phyloP scores from a whole-genome alignment of 92 coral and sea anemone species.

The Epizoanthus illoricatus region DNA sequence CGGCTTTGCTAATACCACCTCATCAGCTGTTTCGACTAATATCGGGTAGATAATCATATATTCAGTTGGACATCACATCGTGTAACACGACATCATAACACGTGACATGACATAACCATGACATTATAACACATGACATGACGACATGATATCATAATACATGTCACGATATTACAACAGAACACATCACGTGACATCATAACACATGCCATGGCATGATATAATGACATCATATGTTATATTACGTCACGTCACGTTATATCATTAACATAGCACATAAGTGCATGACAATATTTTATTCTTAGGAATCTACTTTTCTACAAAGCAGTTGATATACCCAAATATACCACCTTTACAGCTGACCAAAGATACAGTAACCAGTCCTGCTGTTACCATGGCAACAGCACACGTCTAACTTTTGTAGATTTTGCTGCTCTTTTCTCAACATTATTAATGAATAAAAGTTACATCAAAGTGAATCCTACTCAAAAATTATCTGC shows the following conservation, averaged over 20 bases:
- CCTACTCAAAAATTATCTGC: no score
- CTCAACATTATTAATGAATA: no score
- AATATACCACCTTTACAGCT: no score
- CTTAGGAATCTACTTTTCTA: no score
- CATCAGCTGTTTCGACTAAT: neutral
- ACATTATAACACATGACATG: neutral
- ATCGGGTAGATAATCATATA: neutral
- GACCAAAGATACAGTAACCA: no score
- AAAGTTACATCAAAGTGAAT: no score
- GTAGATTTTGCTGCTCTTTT: no score
- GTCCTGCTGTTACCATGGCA: no score
- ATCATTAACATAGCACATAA: neutral
- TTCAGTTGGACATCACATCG: neutral
- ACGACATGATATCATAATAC: neutral
- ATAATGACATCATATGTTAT: neutral
- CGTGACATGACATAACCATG: neutral
- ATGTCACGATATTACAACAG: no score
- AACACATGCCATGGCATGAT: neutral
- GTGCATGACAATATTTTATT: no score
- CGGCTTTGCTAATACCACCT: neutral
- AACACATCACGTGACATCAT: neutral
- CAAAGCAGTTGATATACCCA: no score
- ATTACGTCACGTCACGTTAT: neutral
- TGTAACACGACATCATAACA: neutral
- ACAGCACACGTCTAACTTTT: no score